phyloP scores from a whole-genome alignment of 2,888 invertebrate species.

The Sesia bembeciformis region DNA sequence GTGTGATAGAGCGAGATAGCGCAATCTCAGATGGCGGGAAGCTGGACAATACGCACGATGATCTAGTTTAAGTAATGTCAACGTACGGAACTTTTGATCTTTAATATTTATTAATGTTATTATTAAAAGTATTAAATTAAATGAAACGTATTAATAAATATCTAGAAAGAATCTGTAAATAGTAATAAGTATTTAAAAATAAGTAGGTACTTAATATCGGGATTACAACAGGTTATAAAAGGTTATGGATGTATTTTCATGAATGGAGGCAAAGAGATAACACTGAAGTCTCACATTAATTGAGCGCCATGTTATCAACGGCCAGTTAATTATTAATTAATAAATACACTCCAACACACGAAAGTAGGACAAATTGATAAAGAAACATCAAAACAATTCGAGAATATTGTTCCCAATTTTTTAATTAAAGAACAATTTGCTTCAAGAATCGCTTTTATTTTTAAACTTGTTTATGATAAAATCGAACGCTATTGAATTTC shows the following conservation, averaged over 20 bases:
- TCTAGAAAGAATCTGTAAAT: too few relatives aligned
- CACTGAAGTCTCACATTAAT: neutral
- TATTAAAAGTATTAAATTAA: too few relatives aligned
- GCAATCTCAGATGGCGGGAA: constrained; percentile 7
- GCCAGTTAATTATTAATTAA: neutral
- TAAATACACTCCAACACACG: neutral
- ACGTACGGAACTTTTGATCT: too few relatives aligned
- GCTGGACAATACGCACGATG: neutral
- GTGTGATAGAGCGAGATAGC: constrained; percentile 1
- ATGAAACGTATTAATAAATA: too few relatives aligned
- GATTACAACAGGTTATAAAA: too few relatives aligned
- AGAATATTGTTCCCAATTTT: neutral
- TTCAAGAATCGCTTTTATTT: neutral
- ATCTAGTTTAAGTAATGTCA: neutral
- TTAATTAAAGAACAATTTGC: neutral
- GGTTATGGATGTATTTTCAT: neutral
- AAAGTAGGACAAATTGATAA: constrained; percentile 1
- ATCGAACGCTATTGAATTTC: neutral
- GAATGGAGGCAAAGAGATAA: neutral
- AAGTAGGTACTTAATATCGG: too few relatives aligned
- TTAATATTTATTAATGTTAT: too few relatives aligned
- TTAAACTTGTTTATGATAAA: neutral
- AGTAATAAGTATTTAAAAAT: too few relatives aligned
- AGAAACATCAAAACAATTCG: neutral
- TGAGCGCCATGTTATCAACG: neutral